Base-by-base conservation (phyloP, 1,140 invertebrate species). In the Hesperophylax magnus region DNA sequence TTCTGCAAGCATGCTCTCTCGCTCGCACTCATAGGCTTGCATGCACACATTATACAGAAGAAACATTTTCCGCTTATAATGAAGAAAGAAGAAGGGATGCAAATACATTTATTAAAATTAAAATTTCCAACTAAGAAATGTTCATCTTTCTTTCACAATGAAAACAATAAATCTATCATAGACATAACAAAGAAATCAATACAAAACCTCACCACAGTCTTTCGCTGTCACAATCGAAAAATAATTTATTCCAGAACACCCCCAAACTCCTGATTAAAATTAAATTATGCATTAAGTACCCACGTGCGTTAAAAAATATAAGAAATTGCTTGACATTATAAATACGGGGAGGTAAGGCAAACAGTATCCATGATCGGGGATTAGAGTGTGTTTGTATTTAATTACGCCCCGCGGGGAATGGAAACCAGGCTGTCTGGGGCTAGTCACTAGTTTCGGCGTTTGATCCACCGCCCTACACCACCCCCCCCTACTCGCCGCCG, bases 351-450 rank as follows among this genome's bases (percentile, higher is more conserved):
- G 84, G 85, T 81, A 86, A 52, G 3, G 58, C 34, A 65, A 78
- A 78, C 76, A 78, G 56, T 47, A 47, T 47, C 39, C 11, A 11
- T 18, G 58, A 78, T 53, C 18, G 61, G 18, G 60, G 86, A 86
- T 86, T 86, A 85, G n/a, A 22, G 85, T 61, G 79, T 84, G 86
- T 86, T 87, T 87, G 86, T 86, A 86, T 86, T 86, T 86, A 84
- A 84, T 86, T 86, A 86, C 84, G 85, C 85, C 84, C 81, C 72
- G 77, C 71, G 52, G 71, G 71, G 53, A 27, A 58, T 18, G 24
- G 31, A 52, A 24, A 56, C 54, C 52, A 24, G 17, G 71, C 52
- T 47, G 9, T 47, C 39, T 47, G 39, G 39, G 71, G 56, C 71
- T 56, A 18, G 34, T 71, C 63, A 53, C 34, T 58, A 22, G 71